Evolutionary conservation across 2,113 vertebrate species (phyloP).

Genomic region (Channa maculata): DNA sequence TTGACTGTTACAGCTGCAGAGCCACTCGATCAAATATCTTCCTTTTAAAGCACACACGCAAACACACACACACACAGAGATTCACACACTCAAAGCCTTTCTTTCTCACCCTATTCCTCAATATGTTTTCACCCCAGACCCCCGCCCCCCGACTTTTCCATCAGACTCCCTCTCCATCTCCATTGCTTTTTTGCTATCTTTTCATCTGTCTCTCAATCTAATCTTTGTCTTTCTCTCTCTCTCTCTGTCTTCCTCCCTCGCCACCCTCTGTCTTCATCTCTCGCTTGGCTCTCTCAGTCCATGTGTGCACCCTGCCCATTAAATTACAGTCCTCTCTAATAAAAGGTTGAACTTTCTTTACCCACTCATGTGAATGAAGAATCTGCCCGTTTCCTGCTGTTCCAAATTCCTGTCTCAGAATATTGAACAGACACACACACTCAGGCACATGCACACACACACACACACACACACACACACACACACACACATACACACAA

Average conservation of each 20-base stretch:
- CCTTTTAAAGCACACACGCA: conserved; percentile 17
- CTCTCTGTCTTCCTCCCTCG: conserved; percentile 6
- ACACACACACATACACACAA: conserved; percentile 38
- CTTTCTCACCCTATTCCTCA: conserved; percentile 40
- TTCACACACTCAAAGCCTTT: conserved; percentile 9
- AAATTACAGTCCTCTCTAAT: conserved; percentile 90
- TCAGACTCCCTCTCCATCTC: conserved; percentile 39
- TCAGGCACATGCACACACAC: conserved; percentile 39
- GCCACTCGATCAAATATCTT: conserved; percentile 70
- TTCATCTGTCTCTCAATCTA: conserved; percentile 56
- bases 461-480: conserved; percentile 52
- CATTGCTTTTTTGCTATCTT: conserved; percentile 49
- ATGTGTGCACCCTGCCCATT: conserved; percentile 87
- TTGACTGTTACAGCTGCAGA: conserved; percentile 78
- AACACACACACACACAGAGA: conserved; percentile 15
- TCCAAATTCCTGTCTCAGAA: conserved; percentile 82
- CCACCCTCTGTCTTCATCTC: conserved; percentile 67
- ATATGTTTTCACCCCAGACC: conserved; percentile 40
- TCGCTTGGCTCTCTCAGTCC: conserved; percentile 58
- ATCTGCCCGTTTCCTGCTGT: conserved; percentile 85
- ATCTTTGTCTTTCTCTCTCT: conserved; percentile 44
- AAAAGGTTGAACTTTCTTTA: conserved; percentile 89
- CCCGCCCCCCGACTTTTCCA: neutral
- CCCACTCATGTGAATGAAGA: conserved; percentile 85
- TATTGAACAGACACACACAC: conserved; percentile 66